phyloP scores from a whole-genome alignment of 2,113 vertebrate genomes.

The Typhlomys cinereus region DNA sequence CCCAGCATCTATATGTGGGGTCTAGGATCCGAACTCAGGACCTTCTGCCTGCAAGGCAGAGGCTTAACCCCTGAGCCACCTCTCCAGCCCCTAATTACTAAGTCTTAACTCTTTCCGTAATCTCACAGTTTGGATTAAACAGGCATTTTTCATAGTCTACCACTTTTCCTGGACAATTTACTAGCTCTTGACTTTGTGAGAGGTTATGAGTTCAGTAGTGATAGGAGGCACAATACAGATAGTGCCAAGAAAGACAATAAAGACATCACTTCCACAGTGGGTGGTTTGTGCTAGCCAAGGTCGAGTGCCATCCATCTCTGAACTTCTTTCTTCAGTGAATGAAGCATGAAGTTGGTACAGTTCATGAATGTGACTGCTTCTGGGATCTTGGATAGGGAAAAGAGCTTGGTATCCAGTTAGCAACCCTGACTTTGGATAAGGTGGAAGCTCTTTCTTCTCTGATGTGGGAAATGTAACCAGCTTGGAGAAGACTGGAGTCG shows the following conservation, averaged over 20 bases:
- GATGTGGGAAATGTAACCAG: background rate
- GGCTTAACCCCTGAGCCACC: no score
- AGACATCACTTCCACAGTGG: background rate
- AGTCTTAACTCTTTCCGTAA: background rate
- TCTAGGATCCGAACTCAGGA: no score
- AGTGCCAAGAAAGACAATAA: background rate
- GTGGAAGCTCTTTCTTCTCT: background rate
- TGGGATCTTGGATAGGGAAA: constrained; percentile 18
- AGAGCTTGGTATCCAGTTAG: constrained; percentile 6
- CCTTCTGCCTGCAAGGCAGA: no score
- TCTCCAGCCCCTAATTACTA: background rate
- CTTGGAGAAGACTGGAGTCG: constrained; percentile 31
- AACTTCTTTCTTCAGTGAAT: constrained; percentile 51
- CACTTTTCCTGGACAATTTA: background rate
- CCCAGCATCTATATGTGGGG: no score
- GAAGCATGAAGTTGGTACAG: constrained; percentile 18
- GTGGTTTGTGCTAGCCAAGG: background rate
- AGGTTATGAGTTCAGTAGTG: background rate
- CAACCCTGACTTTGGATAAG: background rate
- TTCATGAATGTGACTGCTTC: constrained; percentile 32
- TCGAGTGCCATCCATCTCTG: background rate
- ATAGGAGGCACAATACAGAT: background rate
- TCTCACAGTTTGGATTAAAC: background rate
- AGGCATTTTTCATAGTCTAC: background rate
- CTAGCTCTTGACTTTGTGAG: background rate